A percentile compares a stretch with the other conserved stretches of the same genome.
Evolutionary conservation across 2,797 vertebrate genomes (phyloP).

Genomic region (Mallotus villosus): DNA sequence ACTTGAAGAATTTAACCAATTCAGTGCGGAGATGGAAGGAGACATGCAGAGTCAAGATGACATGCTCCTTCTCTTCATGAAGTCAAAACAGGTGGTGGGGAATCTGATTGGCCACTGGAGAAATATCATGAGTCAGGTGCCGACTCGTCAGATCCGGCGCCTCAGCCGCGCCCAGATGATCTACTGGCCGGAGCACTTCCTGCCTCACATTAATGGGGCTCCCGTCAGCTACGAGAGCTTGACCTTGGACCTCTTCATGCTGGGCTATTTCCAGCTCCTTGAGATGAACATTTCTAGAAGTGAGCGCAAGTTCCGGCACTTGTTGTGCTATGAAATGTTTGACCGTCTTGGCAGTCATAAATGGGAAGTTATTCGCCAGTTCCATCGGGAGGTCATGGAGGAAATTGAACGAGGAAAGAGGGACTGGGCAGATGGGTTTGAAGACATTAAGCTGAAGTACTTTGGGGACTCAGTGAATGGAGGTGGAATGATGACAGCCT

Average conservation of each 20-base stretch:
- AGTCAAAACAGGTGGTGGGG: conserved; percentile 84
- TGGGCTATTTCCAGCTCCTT: conserved; percentile 96
- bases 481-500: conserved; percentile 63
- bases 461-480: conserved; percentile 78
- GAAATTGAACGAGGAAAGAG: conserved; percentile 83
- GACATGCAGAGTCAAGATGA: conserved; percentile 77
- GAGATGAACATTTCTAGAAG: conserved; percentile 92
- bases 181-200: conserved; percentile 95
- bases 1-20: conserved; percentile 60
- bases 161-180: conserved; percentile 82
- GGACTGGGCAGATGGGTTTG: conserved; percentile 88
- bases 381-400: conserved; percentile 89
- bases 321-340: conserved; percentile 98
- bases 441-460: conserved; percentile 87
- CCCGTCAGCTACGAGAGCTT: conserved; percentile 86
- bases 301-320: conserved; percentile 93
- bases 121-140: conserved; percentile 84
- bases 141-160: conserved; percentile 79
- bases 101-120: conserved; percentile 90
- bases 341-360: conserved; percentile 89
- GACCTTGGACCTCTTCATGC: conserved; percentile 96
- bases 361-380: conserved; percentile 88
- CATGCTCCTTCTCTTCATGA: conserved; percentile 81
- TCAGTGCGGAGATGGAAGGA: conserved; percentile 45
- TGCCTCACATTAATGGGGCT: conserved; percentile 83